These are phyloP conservation scores for Aquatica leii DNA, from an alignment of 2,888 invertebrate species.

Conservation along the genomic window DNA sequence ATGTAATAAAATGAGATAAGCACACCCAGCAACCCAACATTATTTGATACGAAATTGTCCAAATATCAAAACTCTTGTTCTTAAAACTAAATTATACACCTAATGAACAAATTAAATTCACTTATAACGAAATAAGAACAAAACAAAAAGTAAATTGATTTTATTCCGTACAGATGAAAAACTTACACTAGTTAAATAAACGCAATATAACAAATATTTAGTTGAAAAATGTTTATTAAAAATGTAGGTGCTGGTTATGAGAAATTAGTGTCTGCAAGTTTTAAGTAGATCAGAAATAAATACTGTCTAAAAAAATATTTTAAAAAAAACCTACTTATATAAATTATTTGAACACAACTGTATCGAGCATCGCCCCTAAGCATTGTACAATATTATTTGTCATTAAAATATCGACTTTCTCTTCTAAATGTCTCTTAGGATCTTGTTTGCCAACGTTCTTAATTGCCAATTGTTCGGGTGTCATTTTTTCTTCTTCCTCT, in stretches of 20 bases:
- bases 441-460: conserved; percentile 99
- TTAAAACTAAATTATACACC: too few species aligned
- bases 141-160: too few species aligned
- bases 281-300: conserved; percentile 11
- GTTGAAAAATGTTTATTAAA: background rate
- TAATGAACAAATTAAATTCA: too few species aligned
- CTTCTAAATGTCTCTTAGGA: conserved; percentile 98
- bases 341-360: conserved; percentile 85
- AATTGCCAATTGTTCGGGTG: conserved; percentile 97
- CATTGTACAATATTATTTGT: conserved; percentile 97
- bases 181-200: too few species aligned
- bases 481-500: conserved; percentile 99
- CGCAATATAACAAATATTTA: too few species aligned
- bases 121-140: too few species aligned
- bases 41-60: too few species aligned
- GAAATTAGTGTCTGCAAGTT: background rate
- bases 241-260: conserved; percentile 4
- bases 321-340: conserved; percentile 17
- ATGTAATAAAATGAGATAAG: too few species aligned
- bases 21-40: too few species aligned
- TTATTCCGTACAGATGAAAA: too few species aligned
- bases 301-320: conserved; percentile 14
- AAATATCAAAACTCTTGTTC: too few species aligned
- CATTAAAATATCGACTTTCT: conserved; percentile 97
- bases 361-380: conserved; percentile 96